Conservation (phyloP, 1,140 invertebrate genomes). For the Luehdorfia chinensis region DNA sequence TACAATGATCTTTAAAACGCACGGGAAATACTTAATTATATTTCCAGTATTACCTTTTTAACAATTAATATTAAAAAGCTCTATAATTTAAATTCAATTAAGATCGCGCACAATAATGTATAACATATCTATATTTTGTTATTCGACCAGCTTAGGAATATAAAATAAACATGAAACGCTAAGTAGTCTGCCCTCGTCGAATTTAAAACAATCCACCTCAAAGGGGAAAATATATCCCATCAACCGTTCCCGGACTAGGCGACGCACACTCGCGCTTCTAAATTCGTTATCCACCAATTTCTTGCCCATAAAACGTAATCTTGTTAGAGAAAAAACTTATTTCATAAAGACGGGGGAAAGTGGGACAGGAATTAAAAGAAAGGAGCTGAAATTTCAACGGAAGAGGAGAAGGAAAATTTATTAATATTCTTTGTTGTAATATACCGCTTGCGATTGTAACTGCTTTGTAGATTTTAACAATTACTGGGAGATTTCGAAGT, state of each 20-base stretch:
- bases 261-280: slow-evolving; percentile 24
- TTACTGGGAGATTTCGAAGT: slow-evolving; percentile 24
- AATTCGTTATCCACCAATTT: slow-evolving; percentile 65
- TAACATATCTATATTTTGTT: too few relatives aligned
- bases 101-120: too few relatives aligned
- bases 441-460: slow-evolving; percentile 31
- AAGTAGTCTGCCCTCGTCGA: slow-evolving; percentile 16
- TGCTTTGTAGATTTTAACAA: slow-evolving; percentile 46
- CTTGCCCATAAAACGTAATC: slow-evolving; percentile 62
- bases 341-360: slow-evolving; percentile 54
- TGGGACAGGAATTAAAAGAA: slow-evolving; percentile 47
- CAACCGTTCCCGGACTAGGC: background rate
- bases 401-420: slow-evolving; percentile 29
- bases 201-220: slow-evolving; percentile 29
- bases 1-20: too few relatives aligned
- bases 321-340: slow-evolving; percentile 68
- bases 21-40: too few relatives aligned
- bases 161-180: too few relatives aligned
- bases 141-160: too few relatives aligned
- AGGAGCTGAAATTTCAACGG: slow-evolving; percentile 31
- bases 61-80: too few relatives aligned
- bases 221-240: slow-evolving; percentile 18
- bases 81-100: too few relatives aligned
- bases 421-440: slow-evolving; percentile 51
- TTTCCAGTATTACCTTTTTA: too few relatives aligned